Conservation (phyloP, 2,888 invertebrate species). For the Notodonta ziczac region DNA sequence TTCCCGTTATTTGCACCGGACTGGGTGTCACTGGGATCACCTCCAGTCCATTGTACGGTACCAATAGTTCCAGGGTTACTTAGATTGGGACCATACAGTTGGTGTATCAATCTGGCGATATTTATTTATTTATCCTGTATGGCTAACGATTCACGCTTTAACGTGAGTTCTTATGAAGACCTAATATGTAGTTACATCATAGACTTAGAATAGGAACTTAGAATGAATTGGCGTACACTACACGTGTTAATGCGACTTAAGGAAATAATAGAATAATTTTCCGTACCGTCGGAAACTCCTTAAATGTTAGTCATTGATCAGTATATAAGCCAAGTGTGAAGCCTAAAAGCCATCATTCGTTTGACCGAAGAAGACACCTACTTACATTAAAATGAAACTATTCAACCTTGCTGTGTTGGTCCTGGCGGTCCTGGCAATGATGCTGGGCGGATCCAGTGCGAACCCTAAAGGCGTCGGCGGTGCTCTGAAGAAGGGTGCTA, state of each 20-base stretch:
- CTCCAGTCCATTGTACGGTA: no score
- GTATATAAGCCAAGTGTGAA: conserved; percentile 17
- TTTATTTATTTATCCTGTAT: no score
- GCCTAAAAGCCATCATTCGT: conserved; percentile 14
- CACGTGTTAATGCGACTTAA: conserved; percentile 10
- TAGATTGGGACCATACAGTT: no score
- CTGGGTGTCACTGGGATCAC: no score
- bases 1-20: no score
- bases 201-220: no score
- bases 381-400: conserved; percentile 38
- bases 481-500: conserved; percentile 31
- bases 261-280: conserved; percentile 24
- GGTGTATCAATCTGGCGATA: no score
- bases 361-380: conserved; percentile 13
- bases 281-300: conserved; percentile 10
- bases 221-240: background rate
- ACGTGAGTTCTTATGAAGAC: no score
- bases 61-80: no score
- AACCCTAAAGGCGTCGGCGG: conserved; percentile 31
- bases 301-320: conserved; percentile 16
- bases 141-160: no score
- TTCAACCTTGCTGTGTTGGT: conserved; percentile 32
- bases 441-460: conserved; percentile 32
- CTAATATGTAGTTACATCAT: no score
- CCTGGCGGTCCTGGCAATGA: conserved; percentile 38